Conservation (phyloP, 2,797 vertebrate genomes). For the Pagetopsis macropterus region DNA sequence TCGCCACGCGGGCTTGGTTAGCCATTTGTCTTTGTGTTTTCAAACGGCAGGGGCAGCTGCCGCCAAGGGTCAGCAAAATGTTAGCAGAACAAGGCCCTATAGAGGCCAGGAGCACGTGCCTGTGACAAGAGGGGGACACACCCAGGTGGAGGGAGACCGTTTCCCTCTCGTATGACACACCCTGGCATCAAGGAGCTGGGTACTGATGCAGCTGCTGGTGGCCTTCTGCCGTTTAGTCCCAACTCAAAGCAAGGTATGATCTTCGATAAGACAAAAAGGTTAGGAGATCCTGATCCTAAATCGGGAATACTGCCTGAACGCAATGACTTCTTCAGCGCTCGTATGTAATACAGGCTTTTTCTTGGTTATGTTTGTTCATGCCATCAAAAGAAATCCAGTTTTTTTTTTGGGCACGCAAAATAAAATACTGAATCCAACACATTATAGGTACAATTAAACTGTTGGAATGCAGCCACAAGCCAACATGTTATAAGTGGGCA, state of each 20-base stretch:
- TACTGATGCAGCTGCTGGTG: conserved; percentile 36
- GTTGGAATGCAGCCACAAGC: too few species aligned
- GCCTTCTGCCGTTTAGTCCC: conserved; percentile 2
- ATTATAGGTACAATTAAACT: too few species aligned
- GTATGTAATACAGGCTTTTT: too few species aligned
- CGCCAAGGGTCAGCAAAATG: conserved; percentile 81
- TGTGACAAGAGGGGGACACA: conserved; percentile 33
- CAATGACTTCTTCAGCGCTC: too few species aligned
- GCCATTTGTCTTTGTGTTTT: conserved; percentile 79
- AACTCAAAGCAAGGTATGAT: not conserved
- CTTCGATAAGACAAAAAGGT: not conserved
- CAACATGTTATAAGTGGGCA: too few species aligned
- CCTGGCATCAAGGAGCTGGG: conserved; percentile 16
- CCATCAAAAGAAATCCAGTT: too few species aligned
- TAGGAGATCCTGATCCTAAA: too few species aligned
- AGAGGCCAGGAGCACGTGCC: conserved; percentile 47
- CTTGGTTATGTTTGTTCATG: too few species aligned
- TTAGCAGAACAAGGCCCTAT: conserved; percentile 73
- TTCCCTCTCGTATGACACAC: conserved; percentile 23
- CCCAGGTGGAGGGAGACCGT: conserved; percentile 40
- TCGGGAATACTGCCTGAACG: too few species aligned
- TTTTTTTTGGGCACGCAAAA: too few species aligned
- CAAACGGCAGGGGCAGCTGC: conserved; percentile 76
- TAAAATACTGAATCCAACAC: too few species aligned
- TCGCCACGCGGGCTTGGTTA: conserved; percentile 29